phyloP scores from a whole-genome alignment of 1,140 invertebrate species.

The Brachionus koreanus region DNA sequence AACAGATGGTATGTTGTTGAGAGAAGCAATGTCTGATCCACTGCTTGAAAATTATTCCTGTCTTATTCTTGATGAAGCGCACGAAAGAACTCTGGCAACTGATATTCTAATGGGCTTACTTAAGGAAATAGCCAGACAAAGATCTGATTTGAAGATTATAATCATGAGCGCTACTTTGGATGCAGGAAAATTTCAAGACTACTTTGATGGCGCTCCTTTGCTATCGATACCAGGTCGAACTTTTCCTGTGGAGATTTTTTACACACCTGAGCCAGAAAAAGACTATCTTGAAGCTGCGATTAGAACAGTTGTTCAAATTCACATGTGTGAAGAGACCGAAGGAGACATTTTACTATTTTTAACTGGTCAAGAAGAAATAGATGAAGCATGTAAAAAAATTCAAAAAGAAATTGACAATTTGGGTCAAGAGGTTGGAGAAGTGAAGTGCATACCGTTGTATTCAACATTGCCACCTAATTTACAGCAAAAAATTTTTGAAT shows the following conservation, averaged over 20 bases:
- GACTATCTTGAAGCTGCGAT: constrained; percentile 98
- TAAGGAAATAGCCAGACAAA: constrained; percentile 92
- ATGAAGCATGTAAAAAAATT: constrained; percentile 97
- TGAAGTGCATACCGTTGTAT: constrained; percentile 97
- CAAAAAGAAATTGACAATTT: constrained; percentile 93
- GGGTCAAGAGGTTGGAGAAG: constrained; percentile 88
- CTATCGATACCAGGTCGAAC: constrained; percentile 97
- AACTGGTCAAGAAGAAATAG: constrained; percentile 95
- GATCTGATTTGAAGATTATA: constrained; percentile 89
- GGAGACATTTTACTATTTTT: constrained; percentile 89
- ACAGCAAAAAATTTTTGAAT: constrained; percentile 95
- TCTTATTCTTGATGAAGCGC: constrained; percentile 95
- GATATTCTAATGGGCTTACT: constrained; percentile 96
- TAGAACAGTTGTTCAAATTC: constrained; percentile 95
- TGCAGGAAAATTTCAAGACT: constrained; percentile 97
- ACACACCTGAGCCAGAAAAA: constrained; percentile 94
- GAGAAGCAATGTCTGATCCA: constrained; percentile 98
- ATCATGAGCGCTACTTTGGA: constrained; percentile 99
- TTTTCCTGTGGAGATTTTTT: constrained; percentile 96
- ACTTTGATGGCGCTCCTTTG: constrained; percentile 94
- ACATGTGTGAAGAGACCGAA: constrained; percentile 90
- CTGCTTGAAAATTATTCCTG: constrained; percentile 89
- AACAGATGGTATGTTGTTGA: constrained; percentile 98
- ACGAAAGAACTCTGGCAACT: constrained; percentile 94
- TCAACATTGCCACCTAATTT: constrained; percentile 94